Evolutionary conservation across 2,888 invertebrate species (phyloP), one percentile per base, ranked within the genome.

Genomic region (Ommatoiulus sabulosus): DNA sequence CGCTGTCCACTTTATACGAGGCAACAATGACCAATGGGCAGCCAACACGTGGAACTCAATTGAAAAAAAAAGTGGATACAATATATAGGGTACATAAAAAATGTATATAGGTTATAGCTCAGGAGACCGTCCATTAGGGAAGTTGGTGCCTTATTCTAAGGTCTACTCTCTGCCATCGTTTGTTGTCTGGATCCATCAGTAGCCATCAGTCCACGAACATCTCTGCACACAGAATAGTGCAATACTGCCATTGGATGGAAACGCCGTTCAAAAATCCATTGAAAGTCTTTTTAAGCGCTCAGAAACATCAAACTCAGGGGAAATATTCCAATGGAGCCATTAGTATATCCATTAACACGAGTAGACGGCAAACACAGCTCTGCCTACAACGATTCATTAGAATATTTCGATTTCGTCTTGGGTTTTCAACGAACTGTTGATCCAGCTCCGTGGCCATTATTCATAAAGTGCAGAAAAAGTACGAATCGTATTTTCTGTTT

Each of bases 291-390:
- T 72, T 72, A 72, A n/a, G 72, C 72, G 8, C n/a, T 4, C 8
- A 6, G 63, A 20, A 63, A n/a, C 20, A 8, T 63, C 24, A 24
- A 72, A 24, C 72, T 72, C 24, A 24, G 24, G 72, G 24, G 72
- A 72, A 72, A 72, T 72, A 72, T 24, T 72, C 24, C 72, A 72
- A 72, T 72, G 72, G 72, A 72, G 24, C 72, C 72, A 72, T 72
- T 72, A 72, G 72, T 72, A 72, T 72, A 72, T 72, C 72, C 72
- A 63, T 63, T 63, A 63, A 63, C 63, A 63, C 20, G 63, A 63
- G 20, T 72, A 72, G 72, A 72, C 24, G 72, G 24, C 72, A 72
- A 72, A 72, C n/a, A 72, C 24, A 5, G 72, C 72, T 24, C 24
- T 72, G 24, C 24, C 24, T 10, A 72, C n/a, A 24, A 72, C 72